These are phyloP conservation scores for Neomorphus geoffroyi DNA, from an alignment of 2,797 vertebrate species.

Conservation along the genomic window DNA sequence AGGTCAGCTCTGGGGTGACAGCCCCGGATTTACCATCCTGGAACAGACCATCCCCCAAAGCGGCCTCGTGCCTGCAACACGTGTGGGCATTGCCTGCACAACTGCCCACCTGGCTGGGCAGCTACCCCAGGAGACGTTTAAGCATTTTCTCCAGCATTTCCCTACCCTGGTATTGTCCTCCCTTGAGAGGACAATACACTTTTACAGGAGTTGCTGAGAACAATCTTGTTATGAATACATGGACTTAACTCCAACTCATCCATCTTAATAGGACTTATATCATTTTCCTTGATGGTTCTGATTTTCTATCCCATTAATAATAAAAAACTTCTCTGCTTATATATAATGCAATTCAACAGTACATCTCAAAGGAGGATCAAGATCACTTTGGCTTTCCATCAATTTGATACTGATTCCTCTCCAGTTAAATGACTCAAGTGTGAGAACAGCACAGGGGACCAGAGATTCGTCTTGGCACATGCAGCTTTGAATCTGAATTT, in stretches of 20 bases:
- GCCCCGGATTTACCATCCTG: not conserved
- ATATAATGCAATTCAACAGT: constrained; percentile 64
- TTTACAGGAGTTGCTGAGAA: not conserved
- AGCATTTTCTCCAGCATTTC: not conserved
- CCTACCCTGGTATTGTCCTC: not conserved
- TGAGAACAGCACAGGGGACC: not conserved
- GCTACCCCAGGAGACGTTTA: not conserved
- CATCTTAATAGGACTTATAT: constrained; percentile 53
- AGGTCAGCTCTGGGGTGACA: not conserved
- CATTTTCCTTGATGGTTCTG: constrained; percentile 61
- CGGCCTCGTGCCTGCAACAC: rapidly evolving
- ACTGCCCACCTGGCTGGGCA: not conserved
- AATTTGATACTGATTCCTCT: constrained; percentile 32
- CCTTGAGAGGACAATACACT: not conserved
- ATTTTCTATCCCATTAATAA: constrained; percentile 68
- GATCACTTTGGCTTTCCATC: constrained; percentile 68
- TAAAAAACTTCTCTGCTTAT: constrained; percentile 64
- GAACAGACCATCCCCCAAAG: not conserved
- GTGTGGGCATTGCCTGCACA: not conserved
- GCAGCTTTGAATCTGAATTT: not conserved
- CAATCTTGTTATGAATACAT: not conserved
- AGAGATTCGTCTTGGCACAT: not conserved
- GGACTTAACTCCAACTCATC: constrained; percentile 27
- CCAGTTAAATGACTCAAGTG: not conserved
- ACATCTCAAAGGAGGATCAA: constrained; percentile 62